A percentile compares a stretch with the other conserved stretches of the same genome.
Evolutionary conservation across 2,113 vertebrate genomes (phyloP).

Genomic region (Notarius lentiginosus): DNA sequence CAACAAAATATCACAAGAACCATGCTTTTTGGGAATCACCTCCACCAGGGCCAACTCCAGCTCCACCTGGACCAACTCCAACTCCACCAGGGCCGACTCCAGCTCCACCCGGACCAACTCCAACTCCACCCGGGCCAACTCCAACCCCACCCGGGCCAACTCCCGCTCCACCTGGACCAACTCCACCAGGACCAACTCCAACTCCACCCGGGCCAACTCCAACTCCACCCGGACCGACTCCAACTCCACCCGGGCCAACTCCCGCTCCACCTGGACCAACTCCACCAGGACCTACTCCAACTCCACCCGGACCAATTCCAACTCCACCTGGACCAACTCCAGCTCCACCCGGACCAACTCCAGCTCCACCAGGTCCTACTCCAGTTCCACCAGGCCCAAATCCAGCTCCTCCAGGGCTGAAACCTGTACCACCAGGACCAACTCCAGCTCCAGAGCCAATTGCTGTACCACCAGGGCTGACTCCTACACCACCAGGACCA

Average conservation of each 20-base stretch:
- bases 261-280: background rate
- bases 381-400: slow-evolving; percentile 11
- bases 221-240: slow-evolving; percentile 17
- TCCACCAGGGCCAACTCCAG: slow-evolving; percentile 44
- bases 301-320: slow-evolving; percentile 32
- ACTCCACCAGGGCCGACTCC: slow-evolving; percentile 41
- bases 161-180: slow-evolving; percentile 17
- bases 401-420: background rate
- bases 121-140: slow-evolving; percentile 26
- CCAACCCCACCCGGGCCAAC: slow-evolving; percentile 32
- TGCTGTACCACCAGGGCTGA: slow-evolving; percentile 14
- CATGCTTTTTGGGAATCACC: slow-evolving; percentile 13
- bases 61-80: slow-evolving; percentile 35
- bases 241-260: background rate
- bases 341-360: slow-evolving; percentile 11
- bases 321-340: slow-evolving; percentile 17
- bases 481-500: slow-evolving; percentile 17
- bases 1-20: background rate
- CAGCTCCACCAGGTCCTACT: slow-evolving; percentile 18
- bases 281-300: slow-evolving; percentile 29
- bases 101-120: slow-evolving; percentile 16
- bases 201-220: background rate
- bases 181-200: slow-evolving; percentile 1
- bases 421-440: background rate
- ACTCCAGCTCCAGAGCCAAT: background rate